Evolutionary conservation across 1,140 invertebrate species (phyloP), one percentile per base, ranked within the genome.

Genomic region (Thrips palmi): DNA sequence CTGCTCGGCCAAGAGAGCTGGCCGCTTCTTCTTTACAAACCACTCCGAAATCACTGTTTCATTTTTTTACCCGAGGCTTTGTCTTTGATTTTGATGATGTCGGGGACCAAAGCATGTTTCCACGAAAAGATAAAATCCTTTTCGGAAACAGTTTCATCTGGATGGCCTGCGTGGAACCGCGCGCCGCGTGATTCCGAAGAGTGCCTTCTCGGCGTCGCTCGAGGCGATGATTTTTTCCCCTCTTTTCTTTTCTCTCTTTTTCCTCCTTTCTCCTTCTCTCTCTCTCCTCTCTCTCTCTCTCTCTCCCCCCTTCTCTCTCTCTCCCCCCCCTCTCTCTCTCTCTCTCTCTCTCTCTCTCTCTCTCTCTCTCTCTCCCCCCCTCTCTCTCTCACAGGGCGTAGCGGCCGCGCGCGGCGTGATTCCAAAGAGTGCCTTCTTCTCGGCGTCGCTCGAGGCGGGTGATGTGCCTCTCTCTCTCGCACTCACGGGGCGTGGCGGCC

Each of bases 231-330:
- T 8, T 32, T 14, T 4, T 18, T 14, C 8, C n/a, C 25, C 15
- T 32, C 30, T 32, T 32, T 15, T 15, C 19, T 32, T 15, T 14
- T 4, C 19, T 4, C 30, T 14, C 15, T 18, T 10, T n/a, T 27
- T 27, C 25, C 25, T 10, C 25, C n/a, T 27, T 10, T 27, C 25
- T 10, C 10, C 8, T 27, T 27, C n/a, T n/a, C 25, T 27, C 8
- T 27, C 25, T n/a, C n/a, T 27, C n/a, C n/a, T 27, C 25, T 27
- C 25, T 18, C 19, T 11, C 19, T 32, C 30, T 32, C 30, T 32
- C 30, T 32, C n/a, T n/a, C n/a, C n/a, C n/a, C n/a, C n/a, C n/a
- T n/a, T n/a, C 30, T 32, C 30, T 32, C 30, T 32, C 19, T 32
- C 19, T 11, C 30, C n/a, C 30, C 11, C 5, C 19, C 30, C 19